Evolutionary conservation across 1,140 invertebrate genomes (phyloP).

Genomic region (Plodia interpunctella): DNA sequence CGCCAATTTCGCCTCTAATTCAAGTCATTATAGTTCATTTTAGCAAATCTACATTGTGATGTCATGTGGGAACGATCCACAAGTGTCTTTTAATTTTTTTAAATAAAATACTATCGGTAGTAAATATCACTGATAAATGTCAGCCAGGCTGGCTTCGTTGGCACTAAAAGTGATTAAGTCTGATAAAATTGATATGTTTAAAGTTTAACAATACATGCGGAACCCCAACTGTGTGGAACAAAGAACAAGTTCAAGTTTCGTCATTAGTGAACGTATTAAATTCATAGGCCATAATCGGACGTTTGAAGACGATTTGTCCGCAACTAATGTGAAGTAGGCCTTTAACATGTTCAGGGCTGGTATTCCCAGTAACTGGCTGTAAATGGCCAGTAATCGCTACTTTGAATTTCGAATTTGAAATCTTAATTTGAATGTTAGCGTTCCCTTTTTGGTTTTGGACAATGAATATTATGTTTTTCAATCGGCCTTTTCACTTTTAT

Average conservation of each 20-base stretch:
- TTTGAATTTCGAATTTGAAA: not conserved
- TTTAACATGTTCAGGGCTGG: slow-evolving; percentile 2
- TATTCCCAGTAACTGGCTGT: not conserved
- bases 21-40: slow-evolving; percentile 14
- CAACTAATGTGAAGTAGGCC: not conserved
- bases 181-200: not conserved
- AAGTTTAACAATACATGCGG: slow-evolving; percentile 3
- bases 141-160: not conserved
- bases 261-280: slow-evolving; percentile 6
- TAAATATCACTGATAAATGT: not conserved
- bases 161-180: not conserved
- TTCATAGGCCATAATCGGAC: slow-evolving; percentile 9
- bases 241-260: slow-evolving; percentile 5
- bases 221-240: slow-evolving; percentile 6
- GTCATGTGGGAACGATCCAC: slow-evolving; percentile 3
- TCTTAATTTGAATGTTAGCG: slow-evolving; percentile 3
- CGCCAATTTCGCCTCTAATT: slow-evolving; percentile 26
- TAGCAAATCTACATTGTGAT: not conserved
- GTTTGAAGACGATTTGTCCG: slow-evolving; percentile 6
- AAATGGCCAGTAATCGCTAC: not conserved
- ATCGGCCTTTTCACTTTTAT: not conserved
- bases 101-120: not conserved
- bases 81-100: not conserved
- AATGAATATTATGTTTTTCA: not conserved
- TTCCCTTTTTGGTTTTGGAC: not conserved